These are phyloP conservation scores for Eugnorisma glareosa DNA, from an alignment of 2,888 invertebrate genomes.

Conservation along the genomic window DNA sequence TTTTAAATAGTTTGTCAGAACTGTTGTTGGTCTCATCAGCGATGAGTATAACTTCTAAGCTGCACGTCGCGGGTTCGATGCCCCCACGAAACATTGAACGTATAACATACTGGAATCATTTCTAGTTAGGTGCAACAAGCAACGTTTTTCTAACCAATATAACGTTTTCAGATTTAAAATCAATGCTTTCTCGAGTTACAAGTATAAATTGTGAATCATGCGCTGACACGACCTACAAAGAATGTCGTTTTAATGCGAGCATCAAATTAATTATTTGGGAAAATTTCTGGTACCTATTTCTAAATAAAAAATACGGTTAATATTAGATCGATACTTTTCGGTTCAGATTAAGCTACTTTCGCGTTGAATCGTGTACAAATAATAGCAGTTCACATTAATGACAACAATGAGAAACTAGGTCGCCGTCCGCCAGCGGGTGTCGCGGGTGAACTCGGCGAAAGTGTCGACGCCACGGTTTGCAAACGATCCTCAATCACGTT, in stretches of 20 bases:
- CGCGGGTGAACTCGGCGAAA: constrained; percentile 40
- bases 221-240: background rate
- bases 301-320: background rate
- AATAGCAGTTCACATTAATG: constrained; percentile 28
- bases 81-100: background rate
- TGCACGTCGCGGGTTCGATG: background rate
- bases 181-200: constrained; percentile 9
- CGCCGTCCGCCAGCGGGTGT: background rate
- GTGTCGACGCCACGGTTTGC: constrained; percentile 34
- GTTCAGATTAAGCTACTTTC: constrained; percentile 4
- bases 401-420: constrained; percentile 33
- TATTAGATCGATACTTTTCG: background rate
- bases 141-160: background rate
- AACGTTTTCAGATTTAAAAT: background rate
- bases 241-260: background rate
- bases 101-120: background rate
- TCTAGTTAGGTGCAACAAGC: background rate
- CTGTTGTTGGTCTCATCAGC: background rate
- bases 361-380: constrained; percentile 2
- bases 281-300: background rate
- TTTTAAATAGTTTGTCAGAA: background rate
- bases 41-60: background rate
- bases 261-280: constrained; percentile 4
- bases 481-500: constrained; percentile 37
- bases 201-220: constrained; percentile 4